phyloP scores from a whole-genome alignment of 2,797 vertebrate species.

The Danio jaintianensis region DNA sequence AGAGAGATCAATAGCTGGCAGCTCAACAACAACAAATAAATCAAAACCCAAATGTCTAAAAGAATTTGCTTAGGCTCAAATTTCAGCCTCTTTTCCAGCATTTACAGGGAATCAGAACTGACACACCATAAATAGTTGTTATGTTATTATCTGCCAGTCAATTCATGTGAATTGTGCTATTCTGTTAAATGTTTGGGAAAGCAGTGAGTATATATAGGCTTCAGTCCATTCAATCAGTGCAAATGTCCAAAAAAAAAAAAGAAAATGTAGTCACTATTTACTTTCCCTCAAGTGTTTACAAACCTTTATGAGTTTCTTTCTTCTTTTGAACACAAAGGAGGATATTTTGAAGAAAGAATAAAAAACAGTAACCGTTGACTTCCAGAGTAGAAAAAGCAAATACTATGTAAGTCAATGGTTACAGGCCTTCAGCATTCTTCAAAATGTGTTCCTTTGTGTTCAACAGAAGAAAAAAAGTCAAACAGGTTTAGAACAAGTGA shows the following conservation, averaged over 20 bases:
- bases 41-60: conserved; percentile 38
- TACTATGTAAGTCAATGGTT: too few relatives aligned
- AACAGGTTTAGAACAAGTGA: too few relatives aligned
- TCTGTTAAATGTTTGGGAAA: background rate
- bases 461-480: too few relatives aligned
- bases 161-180: background rate
- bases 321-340: too few relatives aligned
- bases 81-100: conserved; percentile 2
- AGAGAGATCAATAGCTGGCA: conserved; percentile 28
- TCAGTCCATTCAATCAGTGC: background rate
- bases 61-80: conserved; percentile 11
- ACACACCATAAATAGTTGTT: conserved; percentile 4
- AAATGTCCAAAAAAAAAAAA: background rate
- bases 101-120: conserved; percentile 11
- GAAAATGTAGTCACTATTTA: too few relatives aligned
- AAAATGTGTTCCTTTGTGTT: too few relatives aligned
- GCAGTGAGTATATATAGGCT: background rate
- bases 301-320: too few relatives aligned
- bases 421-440: too few relatives aligned
- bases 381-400: too few relatives aligned
- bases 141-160: background rate
- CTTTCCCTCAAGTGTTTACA: too few relatives aligned
- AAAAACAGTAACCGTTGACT: too few relatives aligned
- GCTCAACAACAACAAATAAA: conserved; percentile 29
- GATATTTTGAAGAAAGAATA: too few relatives aligned